Percentiles rank a stretch among this genome's conserved stretches.
Conservation (phyloP, 2,888 invertebrate species). For the Palloptera scutellata region DNA sequence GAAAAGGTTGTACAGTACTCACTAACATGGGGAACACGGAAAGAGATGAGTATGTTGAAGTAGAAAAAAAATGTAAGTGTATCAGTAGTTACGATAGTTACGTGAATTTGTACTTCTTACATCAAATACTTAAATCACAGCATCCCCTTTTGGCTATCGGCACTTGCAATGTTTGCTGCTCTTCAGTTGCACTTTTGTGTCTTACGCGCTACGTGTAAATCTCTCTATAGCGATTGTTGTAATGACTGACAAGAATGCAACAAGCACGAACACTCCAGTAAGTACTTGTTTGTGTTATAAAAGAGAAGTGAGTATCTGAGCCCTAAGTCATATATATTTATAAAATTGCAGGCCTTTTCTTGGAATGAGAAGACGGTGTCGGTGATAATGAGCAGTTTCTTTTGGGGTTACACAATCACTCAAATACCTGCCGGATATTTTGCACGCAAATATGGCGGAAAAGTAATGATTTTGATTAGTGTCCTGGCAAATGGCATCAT, state of each 20-base stretch:
- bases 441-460: slow-evolving; percentile 23
- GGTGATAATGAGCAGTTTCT: slow-evolving; percentile 71
- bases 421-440: slow-evolving; percentile 74
- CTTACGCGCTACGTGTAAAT: slow-evolving; percentile 72
- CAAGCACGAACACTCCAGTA: slow-evolving; percentile 53
- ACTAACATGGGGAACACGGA: too few relatives aligned
- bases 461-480: slow-evolving; percentile 12
- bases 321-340: too few relatives aligned
- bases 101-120: too few relatives aligned
- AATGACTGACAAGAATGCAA: slow-evolving; percentile 69
- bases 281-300: slow-evolving; percentile 6
- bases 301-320: too few relatives aligned
- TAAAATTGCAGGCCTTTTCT: slow-evolving; percentile 66
- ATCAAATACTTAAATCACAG: background rate
- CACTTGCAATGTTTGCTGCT: slow-evolving; percentile 71
- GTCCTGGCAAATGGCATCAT: slow-evolving; percentile 9
- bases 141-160: slow-evolving; percentile 66
- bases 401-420: slow-evolving; percentile 73
- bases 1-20: too few relatives aligned
- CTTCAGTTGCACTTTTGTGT: slow-evolving; percentile 69
- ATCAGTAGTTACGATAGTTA: too few relatives aligned
- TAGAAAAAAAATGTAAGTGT: too few relatives aligned
- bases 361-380: slow-evolving; percentile 70
- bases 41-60: too few relatives aligned
- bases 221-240: slow-evolving; percentile 77